Conservation (phyloP, 2,888 invertebrate genomes). For the Blastobasis adustella region DNA sequence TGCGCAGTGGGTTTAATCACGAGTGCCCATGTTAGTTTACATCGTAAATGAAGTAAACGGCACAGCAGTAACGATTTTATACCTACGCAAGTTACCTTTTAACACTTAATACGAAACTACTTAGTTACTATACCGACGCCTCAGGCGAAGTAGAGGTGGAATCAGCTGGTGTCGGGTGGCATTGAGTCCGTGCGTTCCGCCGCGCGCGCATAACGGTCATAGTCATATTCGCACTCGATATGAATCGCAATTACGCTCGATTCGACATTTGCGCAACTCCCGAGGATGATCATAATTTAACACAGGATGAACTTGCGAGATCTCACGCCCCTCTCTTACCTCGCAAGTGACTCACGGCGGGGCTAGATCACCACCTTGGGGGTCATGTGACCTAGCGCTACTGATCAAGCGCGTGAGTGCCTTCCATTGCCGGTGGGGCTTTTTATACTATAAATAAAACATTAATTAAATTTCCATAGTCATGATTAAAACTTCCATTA, state of each 20-base stretch:
- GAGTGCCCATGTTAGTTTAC: no score
- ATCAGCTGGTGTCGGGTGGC: constrained; percentile 15
- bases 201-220: constrained; percentile 40
- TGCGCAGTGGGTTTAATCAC: no score
- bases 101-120: no score
- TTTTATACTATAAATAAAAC: constrained; percentile 3
- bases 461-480: constrained; percentile 12
- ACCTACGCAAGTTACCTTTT: no score
- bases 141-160: no score
- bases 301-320: background rate
- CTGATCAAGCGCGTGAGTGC: no score
- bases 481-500: constrained; percentile 6
- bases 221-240: constrained; percentile 19
- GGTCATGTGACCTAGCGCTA: no score
- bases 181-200: constrained; percentile 38
- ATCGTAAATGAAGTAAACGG: no score
- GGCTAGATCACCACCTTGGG: background rate
- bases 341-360: background rate
- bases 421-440: no score
- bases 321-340: background rate
- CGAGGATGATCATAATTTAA: background rate
- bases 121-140: no score
- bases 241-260: constrained; percentile 18
- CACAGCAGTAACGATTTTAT: no score
- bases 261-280: constrained; percentile 22